Percentiles rank a stretch among this genome's conserved stretches.
Conservation (phyloP, 2,888 invertebrate species). For the Leptothorax acervorum region DNA sequence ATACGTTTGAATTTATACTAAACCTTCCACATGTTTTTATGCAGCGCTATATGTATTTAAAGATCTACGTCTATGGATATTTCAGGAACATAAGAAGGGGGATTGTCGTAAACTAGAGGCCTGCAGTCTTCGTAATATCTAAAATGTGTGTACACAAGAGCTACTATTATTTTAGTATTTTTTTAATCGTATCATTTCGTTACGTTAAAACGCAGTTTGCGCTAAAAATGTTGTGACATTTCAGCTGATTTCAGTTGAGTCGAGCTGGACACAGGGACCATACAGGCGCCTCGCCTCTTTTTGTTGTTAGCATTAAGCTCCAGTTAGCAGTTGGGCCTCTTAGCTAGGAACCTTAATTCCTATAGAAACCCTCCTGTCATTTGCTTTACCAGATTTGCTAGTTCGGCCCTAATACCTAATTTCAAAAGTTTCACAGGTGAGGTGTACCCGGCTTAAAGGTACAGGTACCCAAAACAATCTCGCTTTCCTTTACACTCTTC, state of each 20-base stretch:
- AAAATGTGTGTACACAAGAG: constrained; percentile 35
- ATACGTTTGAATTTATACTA: not conserved
- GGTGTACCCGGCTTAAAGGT: not conserved
- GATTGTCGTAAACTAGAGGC: constrained; percentile 60
- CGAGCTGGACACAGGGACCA: too few relatives aligned
- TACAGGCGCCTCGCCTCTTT: not conserved
- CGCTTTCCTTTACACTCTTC: not conserved
- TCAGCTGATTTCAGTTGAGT: too few relatives aligned
- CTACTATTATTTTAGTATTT: not conserved
- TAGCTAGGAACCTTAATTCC: constrained; percentile 15
- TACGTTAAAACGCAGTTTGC: not conserved
- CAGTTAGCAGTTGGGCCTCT: constrained; percentile 15
- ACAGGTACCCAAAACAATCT: not conserved
- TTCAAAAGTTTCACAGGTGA: constrained; percentile 15
- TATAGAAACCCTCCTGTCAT: constrained; percentile 39
- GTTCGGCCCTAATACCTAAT: constrained; percentile 27
- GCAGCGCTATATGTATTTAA: not conserved
- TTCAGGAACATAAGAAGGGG: constrained; percentile 43
- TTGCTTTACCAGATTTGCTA: constrained; percentile 23
- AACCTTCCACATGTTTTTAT: not conserved
- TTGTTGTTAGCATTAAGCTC: not conserved
- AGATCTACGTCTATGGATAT: constrained; percentile 14
- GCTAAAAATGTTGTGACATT: not conserved
- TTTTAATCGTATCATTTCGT: not conserved
- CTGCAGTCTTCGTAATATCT: constrained; percentile 63